Evolutionary conservation across 1,140 invertebrate species (phyloP), one percentile per base, ranked within the genome.

Genomic region (Bombus turneri): DNA sequence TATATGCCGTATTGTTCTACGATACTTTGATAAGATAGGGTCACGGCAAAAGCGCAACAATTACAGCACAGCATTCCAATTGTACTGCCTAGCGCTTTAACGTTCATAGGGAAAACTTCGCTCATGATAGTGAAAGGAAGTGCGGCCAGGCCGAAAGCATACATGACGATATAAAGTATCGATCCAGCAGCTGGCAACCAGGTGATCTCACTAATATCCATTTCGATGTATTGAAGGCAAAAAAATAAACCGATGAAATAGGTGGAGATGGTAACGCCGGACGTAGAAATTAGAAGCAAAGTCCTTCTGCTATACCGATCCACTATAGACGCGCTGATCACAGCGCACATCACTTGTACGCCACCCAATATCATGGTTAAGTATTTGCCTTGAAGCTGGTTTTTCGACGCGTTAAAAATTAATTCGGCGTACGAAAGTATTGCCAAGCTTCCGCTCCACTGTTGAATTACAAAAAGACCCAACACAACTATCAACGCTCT

Each of bases 391-490:
- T 94, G 93, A 37, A 96, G 86, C 0, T 93, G 92, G 9, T 94
- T 94, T 75, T 96, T 96, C 15, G 96, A 94, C 83, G 94, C 89
- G 39, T 96, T 95, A 89, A 98, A 97, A 90, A 98, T 98, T 71
- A 96, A 95, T 78, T 97, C 96, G 0, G 97, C 95, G 89, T 97
- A 97, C 22, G 97, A 96, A 87, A 97, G 96, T 37, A 98, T 95
- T 0, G 97, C 97, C 76, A 97, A 97, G 59, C 97, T 97, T 1
- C 97, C 97, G 71, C 96, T 97, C 76, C 97, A 95, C 91, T 97
- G 97, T 91, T 98, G 97, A 18, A 97, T 96, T 3, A 96, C 93
- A 87, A 97, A 96, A 83, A 98, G 94, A 28, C 96, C 95, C 62
- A 97, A 84, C 37, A 96, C 94, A 43, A 97, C 96, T 28, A 96